These are phyloP conservation scores for Neodiprion virginianus DNA, from an alignment of 1,140 invertebrate genomes.

Conservation along the genomic window DNA sequence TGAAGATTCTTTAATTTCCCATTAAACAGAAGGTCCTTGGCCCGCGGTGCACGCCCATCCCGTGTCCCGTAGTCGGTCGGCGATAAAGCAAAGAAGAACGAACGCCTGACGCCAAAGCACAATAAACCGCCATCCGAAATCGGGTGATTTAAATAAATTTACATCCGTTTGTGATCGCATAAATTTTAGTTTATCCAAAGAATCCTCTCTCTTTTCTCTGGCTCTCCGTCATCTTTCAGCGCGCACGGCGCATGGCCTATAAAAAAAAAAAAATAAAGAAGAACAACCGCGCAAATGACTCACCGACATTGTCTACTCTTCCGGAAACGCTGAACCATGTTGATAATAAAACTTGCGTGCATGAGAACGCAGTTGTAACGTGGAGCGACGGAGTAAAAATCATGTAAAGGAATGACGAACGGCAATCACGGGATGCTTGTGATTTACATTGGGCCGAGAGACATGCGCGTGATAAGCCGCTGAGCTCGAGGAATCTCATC, in stretches of 20 bases:
- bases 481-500: too few species aligned
- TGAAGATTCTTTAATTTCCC: conserved; percentile 55
- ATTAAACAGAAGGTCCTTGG: conserved; percentile 51
- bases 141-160: conserved; percentile 62
- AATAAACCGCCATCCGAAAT: conserved; percentile 60
- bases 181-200: conserved; percentile 57
- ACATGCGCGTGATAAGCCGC: too few species aligned
- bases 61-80: conserved; percentile 48
- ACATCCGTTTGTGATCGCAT: conserved; percentile 61
- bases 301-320: conserved; percentile 15
- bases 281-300: background rate
- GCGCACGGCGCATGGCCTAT: too few species aligned
- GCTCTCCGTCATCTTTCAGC: too few species aligned
- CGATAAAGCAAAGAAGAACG: conserved; percentile 59
- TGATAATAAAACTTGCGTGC: too few species aligned
- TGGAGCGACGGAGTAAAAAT: background rate
- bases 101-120: conserved; percentile 48
- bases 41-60: conserved; percentile 54
- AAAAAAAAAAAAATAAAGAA: background rate
- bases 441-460: too few species aligned
- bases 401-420: background rate
- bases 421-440: background rate
- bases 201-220: conserved; percentile 24
- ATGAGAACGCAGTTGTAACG: too few species aligned
- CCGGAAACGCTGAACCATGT: too few species aligned